A percentile compares a stretch with the other conserved stretches of the same genome.
Conservation (phyloP, 2,113 vertebrate genomes). For the Brachirus orientalis region DNA sequence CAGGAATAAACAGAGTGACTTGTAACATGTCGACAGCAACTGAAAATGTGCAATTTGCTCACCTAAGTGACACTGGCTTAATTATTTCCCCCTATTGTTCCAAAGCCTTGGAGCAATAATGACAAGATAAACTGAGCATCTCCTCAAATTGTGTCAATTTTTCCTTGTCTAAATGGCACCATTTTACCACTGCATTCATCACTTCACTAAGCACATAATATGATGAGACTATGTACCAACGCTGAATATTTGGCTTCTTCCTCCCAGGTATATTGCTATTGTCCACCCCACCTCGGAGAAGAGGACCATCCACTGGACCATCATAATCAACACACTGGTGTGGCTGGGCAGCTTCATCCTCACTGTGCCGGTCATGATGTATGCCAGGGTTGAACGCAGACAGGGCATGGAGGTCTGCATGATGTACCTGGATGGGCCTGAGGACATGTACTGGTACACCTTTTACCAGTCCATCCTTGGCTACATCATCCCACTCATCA, state of each 20-base stretch:
- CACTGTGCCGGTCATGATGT: conserved; percentile 84
- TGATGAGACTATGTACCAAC: neutral
- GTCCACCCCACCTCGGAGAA: conserved; percentile 83
- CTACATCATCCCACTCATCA: conserved; percentile 83
- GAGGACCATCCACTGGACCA: conserved; percentile 83
- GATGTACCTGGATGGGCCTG: conserved; percentile 79
- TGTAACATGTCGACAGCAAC: neutral
- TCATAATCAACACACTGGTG: conserved; percentile 83
- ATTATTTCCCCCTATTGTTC: conserved; percentile 12
- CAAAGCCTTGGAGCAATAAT: neutral
- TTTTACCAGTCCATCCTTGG: conserved; percentile 85
- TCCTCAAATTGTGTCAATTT: conserved; percentile 18
- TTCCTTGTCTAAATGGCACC: neutral
- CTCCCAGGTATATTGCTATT: conserved; percentile 81
- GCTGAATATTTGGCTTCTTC: conserved; percentile 13
- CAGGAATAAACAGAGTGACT: neutral
- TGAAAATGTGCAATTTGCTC: conserved; percentile 23
- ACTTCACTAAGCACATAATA: neutral
- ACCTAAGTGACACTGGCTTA: conserved; percentile 13
- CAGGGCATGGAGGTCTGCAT: conserved; percentile 79
- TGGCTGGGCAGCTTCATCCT: conserved; percentile 85
- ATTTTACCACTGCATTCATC: conserved; percentile 10
- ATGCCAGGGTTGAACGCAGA: conserved; percentile 74
- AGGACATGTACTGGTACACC: conserved; percentile 87
- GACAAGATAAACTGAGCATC: neutral